A percentile compares a stretch with the other conserved stretches of the same genome.
These are phyloP conservation scores for Canis aureus DNA, from an alignment of 2,113 vertebrate genomes.

Conservation along the genomic window DNA sequence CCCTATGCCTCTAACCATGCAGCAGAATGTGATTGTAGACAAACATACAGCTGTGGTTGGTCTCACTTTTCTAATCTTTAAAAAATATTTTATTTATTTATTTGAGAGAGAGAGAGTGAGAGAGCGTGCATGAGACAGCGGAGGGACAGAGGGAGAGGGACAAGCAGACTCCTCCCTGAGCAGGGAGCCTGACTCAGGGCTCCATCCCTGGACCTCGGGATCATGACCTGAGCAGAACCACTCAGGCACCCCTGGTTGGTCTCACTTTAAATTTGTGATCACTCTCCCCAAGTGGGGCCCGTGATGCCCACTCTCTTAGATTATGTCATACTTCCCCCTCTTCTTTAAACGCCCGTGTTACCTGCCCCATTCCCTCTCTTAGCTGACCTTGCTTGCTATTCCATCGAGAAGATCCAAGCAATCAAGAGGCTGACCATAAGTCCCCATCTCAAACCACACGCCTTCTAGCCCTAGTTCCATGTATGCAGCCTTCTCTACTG, in stretches of 20 bases:
- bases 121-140: not conserved
- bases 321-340: not conserved
- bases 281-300: not conserved
- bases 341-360: not conserved
- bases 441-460: not conserved
- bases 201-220: not conserved
- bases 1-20: not conserved
- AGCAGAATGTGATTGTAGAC: not conserved
- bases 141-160: not conserved
- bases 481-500: not conserved
- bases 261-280: not conserved
- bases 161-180: not conserved
- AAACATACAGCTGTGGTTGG: not conserved
- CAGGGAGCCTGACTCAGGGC: not conserved
- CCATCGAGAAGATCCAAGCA: not conserved
- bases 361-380: not conserved
- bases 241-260: not conserved
- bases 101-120: not conserved
- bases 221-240: not conserved
- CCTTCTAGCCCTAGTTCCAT: not conserved
- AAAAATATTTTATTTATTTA: not conserved
- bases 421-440: not conserved
- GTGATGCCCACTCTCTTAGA: not conserved
- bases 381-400: not conserved
- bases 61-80: not conserved